Base-by-base conservation (phyloP, 1,140 invertebrate species). In the Augochlora pura region DNA sequence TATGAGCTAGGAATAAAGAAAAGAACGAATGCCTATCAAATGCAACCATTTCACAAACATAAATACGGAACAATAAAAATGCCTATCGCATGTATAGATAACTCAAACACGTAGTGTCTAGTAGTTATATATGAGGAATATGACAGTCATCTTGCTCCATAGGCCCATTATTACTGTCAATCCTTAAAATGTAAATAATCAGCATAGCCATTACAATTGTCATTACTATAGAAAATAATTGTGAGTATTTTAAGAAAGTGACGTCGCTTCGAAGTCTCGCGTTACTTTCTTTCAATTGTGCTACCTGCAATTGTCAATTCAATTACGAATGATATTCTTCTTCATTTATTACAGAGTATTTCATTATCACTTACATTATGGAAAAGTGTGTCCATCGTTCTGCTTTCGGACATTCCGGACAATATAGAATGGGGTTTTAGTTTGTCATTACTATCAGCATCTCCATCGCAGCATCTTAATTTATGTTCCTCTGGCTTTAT, bases 401-500 rank as follows among this genome's bases (percentile, higher is more conserved):
- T 82, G 74, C 68, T 83, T 60, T 83, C 87, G 49, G 82, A 66
- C 0, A 75, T 65, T 46, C 60, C 77, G 71, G 67, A 81, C 57
- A 85, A 39, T 23, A 75, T 76, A 12, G 82, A 83, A 39, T 82
- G 77, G 49, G 74, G 86, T 82, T 87, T 91, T 38, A 80, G 69
- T 39, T 66, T 25, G 42, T 91, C 89, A n/a, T 76, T 86, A 63
- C 79, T 90, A 83, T 90, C 90, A 65, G 16, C 81, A 38, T 80
- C 88, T 38, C 87, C 91, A 69, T 91, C 89, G 1, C 91, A 86
- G 83, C 94, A 94, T 72, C 91, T 88, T 59, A 94, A 77, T 85
- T 91, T 91, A 62, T 94, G 93, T 73, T 94, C 91, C 52, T 94
- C 91, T 25, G 93, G 88, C 75, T 91, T 89, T 62, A 93, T 90